These are phyloP conservation scores for Reticulitermes lucifugus DNA, from an alignment of 2,888 invertebrate genomes.

Conservation along the genomic window DNA sequence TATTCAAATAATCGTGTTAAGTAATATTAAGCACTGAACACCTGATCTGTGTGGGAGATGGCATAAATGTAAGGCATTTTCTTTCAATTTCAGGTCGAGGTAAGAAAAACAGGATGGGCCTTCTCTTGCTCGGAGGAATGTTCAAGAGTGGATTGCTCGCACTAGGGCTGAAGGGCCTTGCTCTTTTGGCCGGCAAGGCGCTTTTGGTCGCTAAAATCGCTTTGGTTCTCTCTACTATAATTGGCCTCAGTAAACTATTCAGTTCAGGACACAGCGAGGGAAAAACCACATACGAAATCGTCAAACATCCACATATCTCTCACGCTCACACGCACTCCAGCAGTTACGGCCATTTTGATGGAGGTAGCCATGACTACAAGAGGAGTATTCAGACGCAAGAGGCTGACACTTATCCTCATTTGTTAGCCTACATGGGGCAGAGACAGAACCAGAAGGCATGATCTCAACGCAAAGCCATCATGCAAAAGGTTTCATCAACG, in stretches of 20 bases:
- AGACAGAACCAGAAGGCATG: neutral
- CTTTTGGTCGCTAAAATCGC: constrained; percentile 60
- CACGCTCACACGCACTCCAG: constrained; percentile 76
- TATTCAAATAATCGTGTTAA: too few species aligned
- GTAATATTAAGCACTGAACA: too few species aligned
- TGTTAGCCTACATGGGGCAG: constrained; percentile 46
- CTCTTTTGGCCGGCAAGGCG: constrained; percentile 58
- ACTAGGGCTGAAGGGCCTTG: constrained; percentile 47
- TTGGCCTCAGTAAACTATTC: constrained; percentile 57
- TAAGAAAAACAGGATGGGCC: constrained; percentile 47
- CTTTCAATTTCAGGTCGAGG: constrained; percentile 45
- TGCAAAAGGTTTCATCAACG: too few species aligned
- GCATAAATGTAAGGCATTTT: neutral
- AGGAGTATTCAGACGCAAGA: constrained; percentile 42
- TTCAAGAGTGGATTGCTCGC: constrained; percentile 51
- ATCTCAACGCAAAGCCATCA: too few species aligned
- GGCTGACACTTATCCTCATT: constrained; percentile 33
- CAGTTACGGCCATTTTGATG: constrained; percentile 64
- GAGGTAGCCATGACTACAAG: constrained; percentile 62
- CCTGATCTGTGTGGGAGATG: too few species aligned
- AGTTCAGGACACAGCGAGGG: constrained; percentile 40
- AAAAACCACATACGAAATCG: constrained; percentile 86
- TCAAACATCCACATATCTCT: constrained; percentile 86
- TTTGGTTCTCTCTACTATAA: constrained; percentile 59
- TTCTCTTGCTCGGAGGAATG: constrained; percentile 46